These are phyloP conservation scores for Trichoplusia ni DNA, from an alignment of 1,140 invertebrate genomes.

Conservation along the genomic window DNA sequence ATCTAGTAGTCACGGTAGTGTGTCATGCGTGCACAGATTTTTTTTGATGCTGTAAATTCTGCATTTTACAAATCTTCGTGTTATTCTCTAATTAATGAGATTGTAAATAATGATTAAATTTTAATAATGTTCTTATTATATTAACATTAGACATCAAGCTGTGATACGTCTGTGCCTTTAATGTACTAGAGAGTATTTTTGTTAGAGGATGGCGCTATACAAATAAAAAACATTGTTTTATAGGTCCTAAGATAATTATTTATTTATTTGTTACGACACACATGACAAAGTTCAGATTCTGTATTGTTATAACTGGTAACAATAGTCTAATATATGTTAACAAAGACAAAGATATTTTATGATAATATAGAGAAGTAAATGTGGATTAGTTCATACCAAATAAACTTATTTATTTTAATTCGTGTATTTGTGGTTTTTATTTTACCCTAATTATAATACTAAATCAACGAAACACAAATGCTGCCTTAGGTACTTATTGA, in stretches of 20 bases:
- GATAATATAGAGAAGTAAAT: constrained; percentile 40
- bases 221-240: constrained; percentile 49
- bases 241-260: constrained; percentile 48
- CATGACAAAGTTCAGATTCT: constrained; percentile 33
- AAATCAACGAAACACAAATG: no score
- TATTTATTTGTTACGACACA: constrained; percentile 58
- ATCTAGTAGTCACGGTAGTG: constrained; percentile 54
- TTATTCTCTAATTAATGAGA: constrained; percentile 15
- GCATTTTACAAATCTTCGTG: constrained; percentile 41
- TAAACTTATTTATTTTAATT: constrained; percentile 57
- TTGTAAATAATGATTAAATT: constrained; percentile 64
- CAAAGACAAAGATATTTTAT: constrained; percentile 36
- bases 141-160: constrained; percentile 56
- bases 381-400: constrained; percentile 54
- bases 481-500: no score
- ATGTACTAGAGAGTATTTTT: constrained; percentile 55
- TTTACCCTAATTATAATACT: not conserved
- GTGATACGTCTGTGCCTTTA: constrained; percentile 80
- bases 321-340: constrained; percentile 31
- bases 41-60: constrained; percentile 49
- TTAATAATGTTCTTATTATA: constrained; percentile 37
- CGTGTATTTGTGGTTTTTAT: not conserved
- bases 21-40: constrained; percentile 51
- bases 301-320: constrained; percentile 28
- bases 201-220: constrained; percentile 65